A percentile compares a stretch with the other conserved stretches of the same genome.
phyloP scores from a whole-genome alignment of 2,888 invertebrate genomes.

The Plagodis dolabraria region DNA sequence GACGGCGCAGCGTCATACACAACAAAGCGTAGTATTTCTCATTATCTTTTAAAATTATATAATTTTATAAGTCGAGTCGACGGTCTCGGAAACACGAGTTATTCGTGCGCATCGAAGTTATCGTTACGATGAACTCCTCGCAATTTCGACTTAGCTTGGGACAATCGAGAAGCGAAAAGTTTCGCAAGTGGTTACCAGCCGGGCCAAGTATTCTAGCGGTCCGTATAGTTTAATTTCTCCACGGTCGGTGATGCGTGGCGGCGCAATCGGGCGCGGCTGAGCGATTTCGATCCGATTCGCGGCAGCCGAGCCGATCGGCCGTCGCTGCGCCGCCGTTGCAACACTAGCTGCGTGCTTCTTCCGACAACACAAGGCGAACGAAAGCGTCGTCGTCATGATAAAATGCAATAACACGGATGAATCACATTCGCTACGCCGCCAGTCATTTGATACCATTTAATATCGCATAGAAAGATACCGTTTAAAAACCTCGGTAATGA shows the following conservation, averaged over 20 bases:
- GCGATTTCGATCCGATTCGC: constrained; percentile 78
- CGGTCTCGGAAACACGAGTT: constrained; percentile 8
- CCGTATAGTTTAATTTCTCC: constrained; percentile 79
- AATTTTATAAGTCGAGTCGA: constrained; percentile 21
- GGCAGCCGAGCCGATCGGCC: constrained; percentile 54
- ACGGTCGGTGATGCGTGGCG: constrained; percentile 71
- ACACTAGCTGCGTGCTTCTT: constrained; percentile 66
- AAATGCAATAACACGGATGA: constrained; percentile 40
- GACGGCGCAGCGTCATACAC: constrained; percentile 41
- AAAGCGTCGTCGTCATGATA: constrained; percentile 56
- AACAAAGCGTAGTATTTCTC: constrained; percentile 51
- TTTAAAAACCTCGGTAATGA: constrained; percentile 27
- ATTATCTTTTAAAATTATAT: constrained; percentile 50
- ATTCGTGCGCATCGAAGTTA: constrained; percentile 64
- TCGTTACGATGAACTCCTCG: constrained; percentile 60
- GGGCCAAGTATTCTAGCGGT: constrained; percentile 67
- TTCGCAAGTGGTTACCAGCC: constrained; percentile 71
- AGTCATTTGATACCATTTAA: constrained; percentile 39
- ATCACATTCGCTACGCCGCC: constrained; percentile 43
- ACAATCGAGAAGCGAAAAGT: constrained; percentile 71
- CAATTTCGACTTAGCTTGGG: constrained; percentile 57
- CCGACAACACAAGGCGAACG: constrained; percentile 59
- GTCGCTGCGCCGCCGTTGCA: constrained; percentile 49
- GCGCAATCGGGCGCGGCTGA: constrained; percentile 81
- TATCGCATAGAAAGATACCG: constrained; percentile 29